phyloP scores from a whole-genome alignment of 2,888 invertebrate genomes.

The Sycophila texana region DNA sequence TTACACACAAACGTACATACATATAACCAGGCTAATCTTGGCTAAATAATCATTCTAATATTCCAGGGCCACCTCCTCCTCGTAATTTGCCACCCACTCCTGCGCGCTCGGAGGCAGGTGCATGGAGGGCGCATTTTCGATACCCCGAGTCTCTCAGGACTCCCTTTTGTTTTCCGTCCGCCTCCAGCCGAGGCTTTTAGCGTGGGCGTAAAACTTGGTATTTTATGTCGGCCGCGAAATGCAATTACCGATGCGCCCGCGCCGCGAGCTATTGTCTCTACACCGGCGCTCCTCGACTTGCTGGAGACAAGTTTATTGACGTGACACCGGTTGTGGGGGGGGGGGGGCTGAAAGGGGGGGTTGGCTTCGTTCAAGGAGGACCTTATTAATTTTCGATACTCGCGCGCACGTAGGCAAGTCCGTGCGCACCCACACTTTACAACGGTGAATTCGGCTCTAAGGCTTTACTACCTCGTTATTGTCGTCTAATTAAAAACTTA shows the following conservation, averaged over 20 bases:
- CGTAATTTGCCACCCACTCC: not conserved
- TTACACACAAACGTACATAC: not conserved
- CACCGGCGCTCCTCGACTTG: not conserved
- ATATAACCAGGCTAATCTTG: constrained; percentile 18
- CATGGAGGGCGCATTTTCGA: constrained; percentile 9
- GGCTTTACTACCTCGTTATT: not conserved
- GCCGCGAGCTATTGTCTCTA: constrained; percentile 27
- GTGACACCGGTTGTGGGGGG: not conserved
- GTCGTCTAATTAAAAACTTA: not conserved
- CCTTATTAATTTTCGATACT: constrained; percentile 51
- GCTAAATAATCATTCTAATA: constrained; percentile 34
- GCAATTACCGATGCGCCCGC: constrained; percentile 43
- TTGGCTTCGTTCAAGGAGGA: not conserved
- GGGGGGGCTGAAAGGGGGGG: no score
- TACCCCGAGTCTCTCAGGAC: not conserved
- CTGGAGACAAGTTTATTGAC: constrained; percentile 30
- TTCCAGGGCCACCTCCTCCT: not conserved
- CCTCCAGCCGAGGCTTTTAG: constrained; percentile 49
- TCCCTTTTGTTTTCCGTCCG: constrained; percentile 23
- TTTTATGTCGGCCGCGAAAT: constrained; percentile 49
- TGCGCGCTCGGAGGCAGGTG: not conserved
- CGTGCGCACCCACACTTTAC: no score
- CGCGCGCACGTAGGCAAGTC: not conserved
- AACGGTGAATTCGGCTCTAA: no score
- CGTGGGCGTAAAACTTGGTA: constrained; percentile 52